phyloP scores from a whole-genome alignment of 1,140 invertebrate genomes.

The Semibalanus balanoides region DNA sequence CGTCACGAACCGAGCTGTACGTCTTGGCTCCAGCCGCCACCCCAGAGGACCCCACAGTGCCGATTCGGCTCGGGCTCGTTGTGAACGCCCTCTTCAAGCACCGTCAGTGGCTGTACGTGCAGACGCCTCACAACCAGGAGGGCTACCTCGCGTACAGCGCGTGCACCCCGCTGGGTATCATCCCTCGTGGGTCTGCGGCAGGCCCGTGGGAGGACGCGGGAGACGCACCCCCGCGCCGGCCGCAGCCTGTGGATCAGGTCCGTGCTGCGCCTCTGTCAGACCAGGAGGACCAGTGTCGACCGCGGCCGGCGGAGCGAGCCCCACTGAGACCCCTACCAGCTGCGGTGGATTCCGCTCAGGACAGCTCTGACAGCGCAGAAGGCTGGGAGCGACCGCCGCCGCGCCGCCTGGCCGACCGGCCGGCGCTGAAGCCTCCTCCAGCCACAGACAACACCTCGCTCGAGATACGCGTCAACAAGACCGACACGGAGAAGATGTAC shows the following conservation, averaged over 20 bases:
- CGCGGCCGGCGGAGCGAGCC: too few species aligned
- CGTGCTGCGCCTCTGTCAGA: too few species aligned
- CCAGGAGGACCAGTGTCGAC: too few species aligned
- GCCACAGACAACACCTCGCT: too few species aligned
- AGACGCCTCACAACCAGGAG: slow-evolving; percentile 17
- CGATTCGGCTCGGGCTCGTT: slow-evolving; percentile 14
- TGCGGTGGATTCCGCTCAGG: too few species aligned
- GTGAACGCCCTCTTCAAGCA: slow-evolving; percentile 18
- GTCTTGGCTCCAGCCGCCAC: background rate
- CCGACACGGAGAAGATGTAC: slow-evolving; percentile 48
- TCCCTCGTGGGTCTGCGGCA: background rate
- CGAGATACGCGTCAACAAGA: slow-evolving; percentile 23
- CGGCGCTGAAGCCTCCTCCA: too few species aligned
- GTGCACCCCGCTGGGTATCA: background rate
- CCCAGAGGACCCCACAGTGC: background rate
- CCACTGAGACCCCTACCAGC: too few species aligned
- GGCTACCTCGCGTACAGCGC: slow-evolving; percentile 8
- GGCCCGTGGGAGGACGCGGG: background rate
- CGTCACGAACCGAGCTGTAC: slow-evolving; percentile 13
- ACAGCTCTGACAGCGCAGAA: background rate
- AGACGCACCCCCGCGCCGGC: background rate
- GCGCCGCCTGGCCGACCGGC: too few species aligned
- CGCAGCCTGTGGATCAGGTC: background rate
- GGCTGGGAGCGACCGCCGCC: background rate
- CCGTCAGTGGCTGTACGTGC: slow-evolving; percentile 17